Conservation (phyloP, 2,888 invertebrate species). For the Leptinotarsa haldemani region DNA sequence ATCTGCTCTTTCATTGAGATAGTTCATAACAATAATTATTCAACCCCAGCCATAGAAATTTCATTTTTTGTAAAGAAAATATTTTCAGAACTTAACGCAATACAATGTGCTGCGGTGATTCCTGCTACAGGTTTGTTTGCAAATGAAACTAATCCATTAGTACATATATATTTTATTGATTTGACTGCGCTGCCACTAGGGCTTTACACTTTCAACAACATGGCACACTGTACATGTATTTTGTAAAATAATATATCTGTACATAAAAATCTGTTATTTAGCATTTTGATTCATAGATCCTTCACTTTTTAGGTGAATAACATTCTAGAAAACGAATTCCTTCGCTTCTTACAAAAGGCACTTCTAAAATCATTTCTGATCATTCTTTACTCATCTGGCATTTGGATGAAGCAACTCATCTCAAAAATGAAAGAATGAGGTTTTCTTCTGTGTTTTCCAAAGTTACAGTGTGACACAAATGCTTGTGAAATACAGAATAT, state of each 20-base stretch:
- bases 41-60: no score
- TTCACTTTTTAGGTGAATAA: slow-evolving; percentile 57
- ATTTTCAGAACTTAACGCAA: no score
- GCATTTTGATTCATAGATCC: slow-evolving; percentile 59
- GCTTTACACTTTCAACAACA: slow-evolving; percentile 64
- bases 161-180: slow-evolving; percentile 62
- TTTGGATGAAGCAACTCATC: slow-evolving; percentile 32
- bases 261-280: slow-evolving; percentile 60
- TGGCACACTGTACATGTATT: slow-evolving; percentile 65
- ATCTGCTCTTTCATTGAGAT: no score
- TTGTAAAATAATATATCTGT: slow-evolving; percentile 64
- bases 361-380: slow-evolving; percentile 56
- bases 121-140: no score
- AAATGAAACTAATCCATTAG: slow-evolving; percentile 27
- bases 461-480: slow-evolving; percentile 9
- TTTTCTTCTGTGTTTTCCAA: background rate
- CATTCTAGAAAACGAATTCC: slow-evolving; percentile 55
- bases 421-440: slow-evolving; percentile 23
- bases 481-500: background rate
- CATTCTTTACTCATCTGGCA: slow-evolving; percentile 39
- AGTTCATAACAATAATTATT: background rate
- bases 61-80: no score
- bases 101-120: no score
- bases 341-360: slow-evolving; percentile 55
- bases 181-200: slow-evolving; percentile 62